phyloP scores from a whole-genome alignment of 2,888 invertebrate species.

The Galerucella calmariensis region DNA sequence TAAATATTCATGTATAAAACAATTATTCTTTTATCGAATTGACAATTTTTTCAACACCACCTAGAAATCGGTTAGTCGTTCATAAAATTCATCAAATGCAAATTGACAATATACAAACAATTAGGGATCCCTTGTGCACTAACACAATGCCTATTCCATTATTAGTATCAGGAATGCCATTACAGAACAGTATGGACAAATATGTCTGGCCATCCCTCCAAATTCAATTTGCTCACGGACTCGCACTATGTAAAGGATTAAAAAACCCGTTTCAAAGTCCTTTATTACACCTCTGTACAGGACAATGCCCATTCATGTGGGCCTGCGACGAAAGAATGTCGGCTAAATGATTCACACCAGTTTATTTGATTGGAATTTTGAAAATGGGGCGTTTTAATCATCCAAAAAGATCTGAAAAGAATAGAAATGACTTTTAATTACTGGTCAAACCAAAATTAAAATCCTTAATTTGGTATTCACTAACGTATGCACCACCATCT shows the following conservation, averaged over 20 bases:
- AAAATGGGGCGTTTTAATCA: conserved; percentile 23
- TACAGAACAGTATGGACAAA: conserved; percentile 60
- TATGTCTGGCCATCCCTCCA: conserved; percentile 60
- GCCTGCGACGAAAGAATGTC: conserved; percentile 51
- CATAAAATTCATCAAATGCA: conserved; percentile 62
- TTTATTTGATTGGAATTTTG: conserved; percentile 47
- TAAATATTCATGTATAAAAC: conserved; percentile 47
- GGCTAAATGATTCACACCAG: conserved; percentile 49
- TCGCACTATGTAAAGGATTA: conserved; percentile 57
- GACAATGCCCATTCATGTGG: conserved; percentile 52
- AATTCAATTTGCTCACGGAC: conserved; percentile 62
- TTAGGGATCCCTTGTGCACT: conserved; percentile 63
- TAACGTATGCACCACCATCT: background rate
- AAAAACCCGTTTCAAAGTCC: conserved; percentile 57
- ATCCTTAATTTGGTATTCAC: background rate
- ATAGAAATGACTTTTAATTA: conserved; percentile 22
- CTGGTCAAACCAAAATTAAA: conserved; percentile 10
- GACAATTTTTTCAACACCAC: conserved; percentile 52
- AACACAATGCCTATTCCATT: conserved; percentile 64
- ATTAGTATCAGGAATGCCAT: conserved; percentile 64
- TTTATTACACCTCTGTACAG: conserved; percentile 56
- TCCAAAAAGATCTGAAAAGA: conserved; percentile 20
- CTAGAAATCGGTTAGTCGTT: conserved; percentile 46
- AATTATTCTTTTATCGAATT: conserved; percentile 52
- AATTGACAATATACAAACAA: conserved; percentile 66